Conservation (phyloP, 2,113 vertebrate species). For the Symphodus melops region DNA sequence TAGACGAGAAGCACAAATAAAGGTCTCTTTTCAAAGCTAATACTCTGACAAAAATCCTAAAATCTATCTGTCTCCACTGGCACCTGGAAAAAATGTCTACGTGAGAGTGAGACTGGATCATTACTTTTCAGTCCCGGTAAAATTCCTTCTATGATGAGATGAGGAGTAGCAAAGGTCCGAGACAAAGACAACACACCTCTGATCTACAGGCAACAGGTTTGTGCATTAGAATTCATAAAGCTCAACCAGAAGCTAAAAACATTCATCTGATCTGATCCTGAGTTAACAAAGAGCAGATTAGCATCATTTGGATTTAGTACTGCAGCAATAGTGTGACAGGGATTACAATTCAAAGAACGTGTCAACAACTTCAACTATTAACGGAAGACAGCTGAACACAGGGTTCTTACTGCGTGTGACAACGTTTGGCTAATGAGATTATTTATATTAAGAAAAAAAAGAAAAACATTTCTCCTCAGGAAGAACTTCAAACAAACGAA, state of each 20-base stretch:
- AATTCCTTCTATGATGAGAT: not conserved
- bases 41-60: no score
- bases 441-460: no score
- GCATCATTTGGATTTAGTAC: constrained; percentile 43
- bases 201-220: constrained; percentile 10
- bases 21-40: no score
- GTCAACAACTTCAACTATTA: constrained; percentile 36
- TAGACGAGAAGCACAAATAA: no score
- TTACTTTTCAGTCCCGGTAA: not conserved
- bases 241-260: constrained; percentile 18
- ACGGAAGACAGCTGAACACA: constrained; percentile 30
- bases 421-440: constrained; percentile 45
- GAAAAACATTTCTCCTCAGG: constrained; percentile 24
- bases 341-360: constrained; percentile 46
- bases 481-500: constrained; percentile 15
- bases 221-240: constrained; percentile 9
- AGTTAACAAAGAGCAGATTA: constrained; percentile 56
- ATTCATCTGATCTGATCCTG: no score
- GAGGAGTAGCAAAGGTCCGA: not conserved
- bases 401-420: constrained; percentile 29
- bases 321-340: constrained; percentile 51
- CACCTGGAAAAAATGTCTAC: no score
- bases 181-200: not conserved
- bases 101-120: not conserved
- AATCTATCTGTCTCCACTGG: no score